Percentiles rank a stretch among this genome's conserved stretches.
These are phyloP conservation scores for Catostomus latipinnis DNA, from an alignment of 2,797 vertebrate genomes.

Conservation along the genomic window DNA sequence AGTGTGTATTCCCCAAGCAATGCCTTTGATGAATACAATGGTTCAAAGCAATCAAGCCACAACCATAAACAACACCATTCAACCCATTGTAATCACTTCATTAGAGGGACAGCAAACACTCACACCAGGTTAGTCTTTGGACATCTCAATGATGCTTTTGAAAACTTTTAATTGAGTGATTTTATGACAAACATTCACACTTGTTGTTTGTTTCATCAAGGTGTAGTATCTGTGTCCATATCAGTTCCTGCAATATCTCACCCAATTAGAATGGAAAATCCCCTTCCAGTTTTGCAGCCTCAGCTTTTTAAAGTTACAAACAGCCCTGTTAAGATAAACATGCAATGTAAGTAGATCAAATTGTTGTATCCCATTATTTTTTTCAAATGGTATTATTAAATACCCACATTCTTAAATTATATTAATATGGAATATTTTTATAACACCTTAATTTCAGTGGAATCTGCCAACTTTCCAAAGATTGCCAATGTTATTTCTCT, in stretches of 20 bases:
- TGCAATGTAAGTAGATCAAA: conserved; percentile 40
- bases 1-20: conserved; percentile 54
- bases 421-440: not conserved
- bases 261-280: conserved; percentile 71
- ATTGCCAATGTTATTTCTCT: conserved; percentile 83
- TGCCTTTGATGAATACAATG: conserved; percentile 56
- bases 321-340: not conserved
- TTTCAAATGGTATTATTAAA: not conserved
- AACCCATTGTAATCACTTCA: conserved; percentile 29
- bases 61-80: conserved; percentile 54
- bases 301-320: conserved; percentile 35
- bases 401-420: too few relatives aligned
- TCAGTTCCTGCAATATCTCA: conserved; percentile 74
- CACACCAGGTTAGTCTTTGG: conserved; percentile 58
- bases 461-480: conserved; percentile 81
- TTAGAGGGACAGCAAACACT: conserved; percentile 46
- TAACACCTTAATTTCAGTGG: conserved; percentile 56
- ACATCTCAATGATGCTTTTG: not conserved
- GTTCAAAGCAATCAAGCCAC: conserved; percentile 62
- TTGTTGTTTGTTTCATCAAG: conserved; percentile 61
- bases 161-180: conserved; percentile 12
- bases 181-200: not conserved
- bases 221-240: conserved; percentile 80
- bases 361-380: not conserved
- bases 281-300: conserved; percentile 49